Percentiles rank a stretch among this genome's conserved stretches.
Evolutionary conservation across 2,113 vertebrate species (phyloP).

Genomic region (Limanda limanda): DNA sequence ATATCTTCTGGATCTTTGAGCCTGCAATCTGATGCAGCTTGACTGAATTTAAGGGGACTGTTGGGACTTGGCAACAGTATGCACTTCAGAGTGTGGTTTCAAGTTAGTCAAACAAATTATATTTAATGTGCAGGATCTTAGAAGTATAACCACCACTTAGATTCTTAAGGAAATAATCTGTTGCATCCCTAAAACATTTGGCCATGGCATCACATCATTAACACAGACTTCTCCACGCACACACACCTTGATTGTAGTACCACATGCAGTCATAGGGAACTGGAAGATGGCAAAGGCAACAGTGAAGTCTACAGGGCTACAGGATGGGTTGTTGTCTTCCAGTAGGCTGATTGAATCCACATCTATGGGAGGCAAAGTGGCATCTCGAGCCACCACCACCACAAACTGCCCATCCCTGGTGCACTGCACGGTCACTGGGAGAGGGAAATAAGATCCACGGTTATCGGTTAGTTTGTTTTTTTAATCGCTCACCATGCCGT

Average conservation of each 20-base stretch:
- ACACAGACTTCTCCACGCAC: neutral
- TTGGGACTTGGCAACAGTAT: too few relatives aligned
- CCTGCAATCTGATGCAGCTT: too few relatives aligned
- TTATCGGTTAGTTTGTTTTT: neutral
- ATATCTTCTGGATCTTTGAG: too few relatives aligned
- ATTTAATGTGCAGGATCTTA: too few relatives aligned
- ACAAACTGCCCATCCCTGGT: conserved; percentile 81
- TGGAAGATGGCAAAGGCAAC: conserved; percentile 76
- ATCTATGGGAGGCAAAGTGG: conserved; percentile 70
- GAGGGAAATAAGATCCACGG: too few relatives aligned
- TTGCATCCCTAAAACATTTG: neutral
- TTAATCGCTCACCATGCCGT: neutral
- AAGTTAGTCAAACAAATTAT: too few relatives aligned
- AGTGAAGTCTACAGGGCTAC: conserved; percentile 61
- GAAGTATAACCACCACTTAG: too few relatives aligned
- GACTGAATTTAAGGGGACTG: too few relatives aligned
- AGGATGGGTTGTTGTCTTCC: conserved; percentile 49
- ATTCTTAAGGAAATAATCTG: neutral
- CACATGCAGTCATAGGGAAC: conserved; percentile 79
- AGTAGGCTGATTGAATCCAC: conserved; percentile 70
- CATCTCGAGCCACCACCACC: conserved; percentile 74
- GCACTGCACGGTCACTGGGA: conserved; percentile 82
- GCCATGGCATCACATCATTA: neutral
- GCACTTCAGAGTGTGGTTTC: too few relatives aligned
- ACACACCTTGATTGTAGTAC: conserved; percentile 64